phyloP scores from a whole-genome alignment of 2,113 vertebrate genomes.

The Miniopterus natalensis region DNA sequence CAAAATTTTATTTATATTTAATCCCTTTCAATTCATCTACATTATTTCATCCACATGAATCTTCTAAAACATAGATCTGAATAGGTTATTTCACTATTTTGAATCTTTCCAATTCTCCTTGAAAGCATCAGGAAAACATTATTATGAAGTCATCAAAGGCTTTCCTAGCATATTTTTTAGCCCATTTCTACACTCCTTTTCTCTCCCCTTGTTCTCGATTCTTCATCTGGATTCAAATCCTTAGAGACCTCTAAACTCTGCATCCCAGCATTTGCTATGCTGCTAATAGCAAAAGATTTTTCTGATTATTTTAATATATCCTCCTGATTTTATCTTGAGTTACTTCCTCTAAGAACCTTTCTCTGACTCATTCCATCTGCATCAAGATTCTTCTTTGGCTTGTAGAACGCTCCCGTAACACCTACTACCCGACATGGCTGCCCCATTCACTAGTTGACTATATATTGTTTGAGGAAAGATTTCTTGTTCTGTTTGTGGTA shows the following conservation, averaged over 20 bases:
- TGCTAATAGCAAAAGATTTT: not conserved
- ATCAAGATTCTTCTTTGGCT: not conserved
- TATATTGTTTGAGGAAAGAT: not conserved
- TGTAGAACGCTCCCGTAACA: not conserved
- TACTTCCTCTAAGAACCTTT: not conserved
- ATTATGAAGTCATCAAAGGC: not conserved
- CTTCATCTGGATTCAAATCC: not conserved
- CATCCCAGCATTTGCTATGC: not conserved
- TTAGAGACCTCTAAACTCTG: not conserved
- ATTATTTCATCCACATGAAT: not conserved
- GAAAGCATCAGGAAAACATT: not conserved
- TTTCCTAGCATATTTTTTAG: not conserved
- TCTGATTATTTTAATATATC: not conserved
- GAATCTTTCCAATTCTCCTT: not conserved
- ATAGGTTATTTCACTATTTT: not conserved
- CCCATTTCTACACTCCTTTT: not conserved
- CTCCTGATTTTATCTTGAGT: not conserved
- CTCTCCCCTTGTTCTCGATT: not conserved
- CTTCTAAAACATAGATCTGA: slow-evolving; percentile 6
- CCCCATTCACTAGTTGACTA: not conserved
- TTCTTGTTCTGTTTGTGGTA: not conserved
- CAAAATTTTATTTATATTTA: not conserved
- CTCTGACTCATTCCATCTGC: not conserved
- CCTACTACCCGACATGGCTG: not conserved
- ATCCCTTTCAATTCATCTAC: not conserved